A percentile compares a stretch with the other conserved stretches of the same genome.
Conservation (phyloP, 2,113 vertebrate genomes). For the Macaca mulatta region DNA sequence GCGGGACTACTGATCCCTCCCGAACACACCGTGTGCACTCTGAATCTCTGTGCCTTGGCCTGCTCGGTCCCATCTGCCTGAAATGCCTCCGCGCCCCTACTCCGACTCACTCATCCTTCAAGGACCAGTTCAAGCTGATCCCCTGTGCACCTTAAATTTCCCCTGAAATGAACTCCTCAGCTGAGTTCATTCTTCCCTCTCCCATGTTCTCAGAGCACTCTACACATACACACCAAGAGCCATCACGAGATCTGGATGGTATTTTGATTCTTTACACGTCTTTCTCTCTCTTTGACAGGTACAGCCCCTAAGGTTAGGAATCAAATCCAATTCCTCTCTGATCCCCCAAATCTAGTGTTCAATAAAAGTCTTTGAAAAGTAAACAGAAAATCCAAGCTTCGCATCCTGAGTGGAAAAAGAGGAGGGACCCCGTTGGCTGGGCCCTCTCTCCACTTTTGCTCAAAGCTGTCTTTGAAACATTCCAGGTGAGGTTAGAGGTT, state of each 20-base stretch:
- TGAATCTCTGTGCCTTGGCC: background rate
- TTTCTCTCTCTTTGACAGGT: background rate
- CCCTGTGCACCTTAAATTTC: background rate
- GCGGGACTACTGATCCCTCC: background rate
- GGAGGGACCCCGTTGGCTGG: background rate
- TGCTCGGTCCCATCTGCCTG: background rate
- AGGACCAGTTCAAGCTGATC: background rate
- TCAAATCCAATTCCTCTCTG: background rate
- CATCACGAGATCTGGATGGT: background rate
- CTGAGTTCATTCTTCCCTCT: background rate
- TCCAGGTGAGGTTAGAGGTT: background rate
- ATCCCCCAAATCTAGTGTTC: background rate
- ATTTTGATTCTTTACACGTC: fast-evolving
- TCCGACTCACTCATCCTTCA: background rate
- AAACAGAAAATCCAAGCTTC: background rate
- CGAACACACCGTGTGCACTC: fast-evolving
- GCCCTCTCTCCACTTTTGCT: background rate
- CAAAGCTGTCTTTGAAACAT: background rate
- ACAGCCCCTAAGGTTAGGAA: background rate
- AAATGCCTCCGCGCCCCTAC: fast-evolving
- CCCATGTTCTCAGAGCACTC: background rate
- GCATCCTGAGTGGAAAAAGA: background rate
- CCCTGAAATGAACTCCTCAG: background rate
- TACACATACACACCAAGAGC: fast-evolving
- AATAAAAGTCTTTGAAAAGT: background rate